Percentiles rank a stretch among this genome's conserved stretches.
phyloP scores from a whole-genome alignment of 2,113 vertebrate genomes.

The Esox niger region DNA sequence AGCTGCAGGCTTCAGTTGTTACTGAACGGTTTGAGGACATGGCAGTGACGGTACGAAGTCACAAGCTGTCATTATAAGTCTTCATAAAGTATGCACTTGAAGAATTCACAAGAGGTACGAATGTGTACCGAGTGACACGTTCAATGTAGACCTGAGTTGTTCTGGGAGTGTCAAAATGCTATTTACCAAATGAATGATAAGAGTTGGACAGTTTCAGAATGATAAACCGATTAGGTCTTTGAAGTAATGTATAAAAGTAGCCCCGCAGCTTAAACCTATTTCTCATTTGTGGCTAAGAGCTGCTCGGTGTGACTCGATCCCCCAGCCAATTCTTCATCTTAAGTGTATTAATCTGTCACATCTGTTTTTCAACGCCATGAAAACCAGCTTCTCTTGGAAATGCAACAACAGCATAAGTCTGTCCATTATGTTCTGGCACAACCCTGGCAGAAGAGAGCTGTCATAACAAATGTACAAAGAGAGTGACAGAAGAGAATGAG shows the following conservation, averaged over 20 bases:
- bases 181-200: not conserved
- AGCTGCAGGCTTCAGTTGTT: no score
- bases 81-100: not conserved
- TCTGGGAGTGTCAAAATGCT: not conserved
- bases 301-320: slow-evolving; percentile 7
- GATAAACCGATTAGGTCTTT: not conserved
- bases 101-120: not conserved
- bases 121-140: not conserved
- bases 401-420: slow-evolving; percentile 64
- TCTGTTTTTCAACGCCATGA: slow-evolving; percentile 29
- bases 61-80: no score
- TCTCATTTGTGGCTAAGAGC: not conserved
- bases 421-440: slow-evolving; percentile 61
- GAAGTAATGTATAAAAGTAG: not conserved
- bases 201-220: not conserved
- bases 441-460: slow-evolving; percentile 60
- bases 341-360: slow-evolving; percentile 24
- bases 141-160: not conserved
- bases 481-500: not conserved
- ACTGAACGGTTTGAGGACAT: no score
- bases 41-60: not conserved
- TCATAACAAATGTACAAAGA: slow-evolving; percentile 44
- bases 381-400: slow-evolving; percentile 46
- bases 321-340: slow-evolving; percentile 9
- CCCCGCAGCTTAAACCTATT: not conserved